Conservation (phyloP, 1,140 invertebrate species). For the Lepidotrigona ventralis region DNA sequence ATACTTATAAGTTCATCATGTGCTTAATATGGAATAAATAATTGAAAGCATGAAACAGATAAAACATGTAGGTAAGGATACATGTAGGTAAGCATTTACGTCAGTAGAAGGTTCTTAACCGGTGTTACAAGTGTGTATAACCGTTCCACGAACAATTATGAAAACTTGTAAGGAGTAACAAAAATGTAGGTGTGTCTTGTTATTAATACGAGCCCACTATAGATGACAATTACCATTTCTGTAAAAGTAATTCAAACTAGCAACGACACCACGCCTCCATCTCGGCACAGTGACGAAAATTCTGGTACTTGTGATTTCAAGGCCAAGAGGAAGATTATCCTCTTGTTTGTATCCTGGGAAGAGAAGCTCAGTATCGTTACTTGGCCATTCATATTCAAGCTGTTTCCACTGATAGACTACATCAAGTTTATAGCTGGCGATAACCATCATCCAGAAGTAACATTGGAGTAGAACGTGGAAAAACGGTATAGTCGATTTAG, state of each 20-base stretch:
- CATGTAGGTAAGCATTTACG: too few relatives aligned
- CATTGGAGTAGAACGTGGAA: conserved; percentile 28
- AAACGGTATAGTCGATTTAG: conserved; percentile 6
- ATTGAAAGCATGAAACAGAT: not conserved
- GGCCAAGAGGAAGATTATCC: conserved; percentile 86
- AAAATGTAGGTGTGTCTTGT: too few relatives aligned
- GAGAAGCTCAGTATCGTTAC: conserved; percentile 72
- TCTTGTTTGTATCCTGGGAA: conserved; percentile 79
- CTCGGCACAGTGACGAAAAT: conserved; percentile 87
- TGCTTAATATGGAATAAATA: not conserved
- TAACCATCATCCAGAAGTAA: conserved; percentile 47
- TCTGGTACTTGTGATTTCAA: conserved; percentile 84
- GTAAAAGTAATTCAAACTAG: conserved; percentile 87
- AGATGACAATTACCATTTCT: conserved; percentile 82
- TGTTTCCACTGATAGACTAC: conserved; percentile 87
- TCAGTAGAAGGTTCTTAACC: too few relatives aligned
- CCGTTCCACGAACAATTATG: too few relatives aligned
- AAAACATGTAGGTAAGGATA: not conserved
- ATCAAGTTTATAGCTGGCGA: conserved; percentile 83
- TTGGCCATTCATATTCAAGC: conserved; percentile 85
- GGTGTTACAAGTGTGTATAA: too few relatives aligned
- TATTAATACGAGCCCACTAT: not conserved
- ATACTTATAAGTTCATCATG: not conserved
- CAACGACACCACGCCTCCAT: conserved; percentile 87
- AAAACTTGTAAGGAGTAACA: too few relatives aligned